Evolutionary conservation across 2,888 invertebrate genomes (phyloP).

Genomic region (Brenthis ino): DNA sequence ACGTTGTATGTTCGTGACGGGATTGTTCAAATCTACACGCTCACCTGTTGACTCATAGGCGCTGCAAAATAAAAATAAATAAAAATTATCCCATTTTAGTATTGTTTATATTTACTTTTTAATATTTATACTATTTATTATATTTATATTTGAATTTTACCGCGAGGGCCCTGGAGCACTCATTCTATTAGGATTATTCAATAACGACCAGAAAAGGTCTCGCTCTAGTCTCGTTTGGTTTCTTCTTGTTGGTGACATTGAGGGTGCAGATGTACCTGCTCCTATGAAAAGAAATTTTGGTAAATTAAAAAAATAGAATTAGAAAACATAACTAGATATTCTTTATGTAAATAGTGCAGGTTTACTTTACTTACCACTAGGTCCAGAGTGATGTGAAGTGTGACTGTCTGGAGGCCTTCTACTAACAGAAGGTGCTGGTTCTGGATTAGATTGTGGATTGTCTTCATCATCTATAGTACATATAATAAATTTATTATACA

Average conservation of each 20-base stretch:
- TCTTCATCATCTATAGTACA: conserved; percentile 50
- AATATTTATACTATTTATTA: too few relatives aligned
- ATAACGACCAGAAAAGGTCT: conserved; percentile 54
- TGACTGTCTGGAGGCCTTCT: conserved; percentile 20
- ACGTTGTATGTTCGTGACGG: background rate
- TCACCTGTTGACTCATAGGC: too few relatives aligned
- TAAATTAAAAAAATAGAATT: too few relatives aligned
- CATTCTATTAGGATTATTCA: conserved; percentile 43
- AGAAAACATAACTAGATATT: too few relatives aligned
- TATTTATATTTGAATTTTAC: conserved; percentile 19
- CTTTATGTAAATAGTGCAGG: too few relatives aligned
- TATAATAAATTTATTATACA: conserved; percentile 1
- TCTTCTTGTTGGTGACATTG: conserved; percentile 23
- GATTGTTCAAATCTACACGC: too few relatives aligned
- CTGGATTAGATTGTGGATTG: conserved; percentile 32
- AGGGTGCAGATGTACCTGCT: conserved; percentile 13
- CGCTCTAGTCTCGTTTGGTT: conserved; percentile 45
- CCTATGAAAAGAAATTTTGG: background rate
- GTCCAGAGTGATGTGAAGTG: conserved; percentile 9
- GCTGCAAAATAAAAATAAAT: too few relatives aligned
- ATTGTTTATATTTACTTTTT: too few relatives aligned
- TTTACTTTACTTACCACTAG: conserved; percentile 13
- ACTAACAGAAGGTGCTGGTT: conserved; percentile 20
- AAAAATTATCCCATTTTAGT: too few relatives aligned
- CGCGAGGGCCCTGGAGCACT: conserved; percentile 23